Base-by-base conservation (phyloP, 2,113 vertebrate genomes). In the Semnopithecus entellus region DNA sequence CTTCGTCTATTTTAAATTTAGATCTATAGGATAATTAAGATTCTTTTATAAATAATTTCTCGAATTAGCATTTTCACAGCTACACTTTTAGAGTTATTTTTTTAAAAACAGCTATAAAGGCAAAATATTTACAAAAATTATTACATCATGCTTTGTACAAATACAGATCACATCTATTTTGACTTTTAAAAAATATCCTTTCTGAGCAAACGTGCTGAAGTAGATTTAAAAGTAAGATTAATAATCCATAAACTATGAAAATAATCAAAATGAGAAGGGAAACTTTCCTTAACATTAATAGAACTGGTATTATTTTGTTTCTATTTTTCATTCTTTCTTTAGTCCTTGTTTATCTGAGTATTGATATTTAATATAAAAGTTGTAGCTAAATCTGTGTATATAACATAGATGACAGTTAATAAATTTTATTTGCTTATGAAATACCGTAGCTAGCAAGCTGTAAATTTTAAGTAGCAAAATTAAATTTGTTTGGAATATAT, bases 101-200 rank as follows among this genome's bases (percentile, higher is more conserved):
- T 43, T 78, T 10, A 45, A 91, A 93, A 88, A 78, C 20, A 96
- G 61, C 11, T 81, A 91, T 94, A 81, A 84, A 48, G 72, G 8
- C 23, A 52, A 84, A 94, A 61, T 94, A 35, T 89, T 91, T 88
- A 57, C 10, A 50, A 32, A 84, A 95, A 59, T 84, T 55, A 64
- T 81, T 8, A 76, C 66, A 14, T 83, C 38, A n/a, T 64, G 8
- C 97, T 97, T 96, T 96, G 70, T 96, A 68, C 23, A 92, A 88
- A 80, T 86, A 57, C 14, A 93, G 13, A 87, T 72, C n/a, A 78
- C 4, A 23, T 87, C 23, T 79, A 30, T 61, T 94, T 93, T 93
- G 66, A 61, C 55, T 90, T 96, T 83, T 89, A 16, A 59, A 86
- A 92, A 87, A 52, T 89, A 14, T 8, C 23, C 11, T 45, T 97